phyloP scores from a whole-genome alignment of 2,113 vertebrate species.

The Colius striatus region DNA sequence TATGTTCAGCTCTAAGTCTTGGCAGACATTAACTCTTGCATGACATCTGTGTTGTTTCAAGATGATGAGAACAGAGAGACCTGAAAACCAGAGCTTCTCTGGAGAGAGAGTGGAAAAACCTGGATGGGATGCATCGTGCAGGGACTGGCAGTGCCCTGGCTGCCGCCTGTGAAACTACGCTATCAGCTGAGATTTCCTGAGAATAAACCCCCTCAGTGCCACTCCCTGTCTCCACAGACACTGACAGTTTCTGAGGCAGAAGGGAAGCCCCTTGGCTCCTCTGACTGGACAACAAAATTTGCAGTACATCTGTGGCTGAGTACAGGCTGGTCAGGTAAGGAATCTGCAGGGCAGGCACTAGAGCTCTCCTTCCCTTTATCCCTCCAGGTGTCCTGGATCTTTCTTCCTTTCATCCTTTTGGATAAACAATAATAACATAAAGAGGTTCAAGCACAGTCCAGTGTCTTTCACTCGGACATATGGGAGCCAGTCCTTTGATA shows the following conservation, averaged over 20 bases:
- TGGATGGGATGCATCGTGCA: fast-evolving
- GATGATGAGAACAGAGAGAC: neutral
- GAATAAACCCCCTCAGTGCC: neutral
- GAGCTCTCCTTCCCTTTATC: conserved; percentile 5
- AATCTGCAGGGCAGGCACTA: neutral
- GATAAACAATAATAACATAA: conserved; percentile 39
- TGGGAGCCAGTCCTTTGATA: conserved; percentile 20
- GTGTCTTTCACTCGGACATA: neutral
- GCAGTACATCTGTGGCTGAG: neutral
- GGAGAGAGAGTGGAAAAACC: neutral
- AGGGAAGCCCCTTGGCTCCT: neutral
- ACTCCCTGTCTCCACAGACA: neutral
- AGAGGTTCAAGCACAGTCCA: conserved; percentile 10
- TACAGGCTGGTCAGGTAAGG: neutral
- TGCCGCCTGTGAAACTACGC: fast-evolving
- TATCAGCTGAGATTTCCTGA: neutral
- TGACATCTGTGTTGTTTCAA: neutral
- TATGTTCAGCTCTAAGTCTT: neutral
- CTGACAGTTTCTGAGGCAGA: neutral
- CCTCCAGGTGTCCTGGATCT: conserved; percentile 33
- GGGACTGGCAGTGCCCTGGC: neutral
- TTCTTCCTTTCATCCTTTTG: conserved; percentile 35
- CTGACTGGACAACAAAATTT: neutral
- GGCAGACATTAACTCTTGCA: neutral
- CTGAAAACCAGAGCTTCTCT: neutral